A percentile compares a stretch with the other conserved stretches of the same genome.
Evolutionary conservation across 2,113 vertebrate species (phyloP).

Genomic region (Terrapene triunguis): DNA sequence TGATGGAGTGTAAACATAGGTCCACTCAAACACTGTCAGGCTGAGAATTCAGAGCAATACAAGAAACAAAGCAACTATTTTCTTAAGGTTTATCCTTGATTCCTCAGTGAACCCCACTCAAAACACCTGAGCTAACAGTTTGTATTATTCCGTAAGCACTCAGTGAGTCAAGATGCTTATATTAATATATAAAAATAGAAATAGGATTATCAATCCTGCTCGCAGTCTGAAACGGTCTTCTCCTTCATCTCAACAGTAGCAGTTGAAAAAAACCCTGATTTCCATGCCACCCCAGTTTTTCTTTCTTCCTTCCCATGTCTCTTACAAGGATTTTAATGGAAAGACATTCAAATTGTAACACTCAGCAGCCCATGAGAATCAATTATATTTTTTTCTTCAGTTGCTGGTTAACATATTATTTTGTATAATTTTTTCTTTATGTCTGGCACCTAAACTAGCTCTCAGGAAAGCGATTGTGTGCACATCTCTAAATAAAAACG

Average conservation of each 20-base stretch:
- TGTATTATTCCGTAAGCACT: slow-evolving; percentile 12
- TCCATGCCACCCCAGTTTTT: background rate
- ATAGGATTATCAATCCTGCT: slow-evolving; percentile 39
- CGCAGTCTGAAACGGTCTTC: slow-evolving; percentile 49
- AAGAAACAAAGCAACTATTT: slow-evolving; percentile 27
- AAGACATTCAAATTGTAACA: slow-evolving; percentile 61
- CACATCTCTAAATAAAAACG: background rate
- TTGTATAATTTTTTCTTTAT: slow-evolving; percentile 75
- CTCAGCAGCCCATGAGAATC: slow-evolving; percentile 61
- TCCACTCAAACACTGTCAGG: slow-evolving; percentile 5
- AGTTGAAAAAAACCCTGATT: slow-evolving; percentile 33
- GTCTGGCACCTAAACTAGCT: slow-evolving; percentile 66
- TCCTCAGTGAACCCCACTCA: slow-evolving; percentile 5
- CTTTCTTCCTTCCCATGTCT: slow-evolving; percentile 6
- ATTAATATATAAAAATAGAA: slow-evolving; percentile 57
- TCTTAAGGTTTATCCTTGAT: background rate
- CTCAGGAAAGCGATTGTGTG: background rate
- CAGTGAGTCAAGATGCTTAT: slow-evolving; percentile 31
- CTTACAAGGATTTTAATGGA: slow-evolving; percentile 58
- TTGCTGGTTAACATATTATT: slow-evolving; percentile 69
- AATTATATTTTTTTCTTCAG: slow-evolving; percentile 50
- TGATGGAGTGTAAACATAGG: slow-evolving; percentile 44
- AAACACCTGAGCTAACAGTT: background rate
- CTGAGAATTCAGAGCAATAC: slow-evolving; percentile 21
- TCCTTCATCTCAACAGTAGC: slow-evolving; percentile 26